Evolutionary conservation across 2,888 invertebrate genomes (phyloP), one percentile per base, ranked within the genome.

Genomic region (Cephus pygmeus): DNA sequence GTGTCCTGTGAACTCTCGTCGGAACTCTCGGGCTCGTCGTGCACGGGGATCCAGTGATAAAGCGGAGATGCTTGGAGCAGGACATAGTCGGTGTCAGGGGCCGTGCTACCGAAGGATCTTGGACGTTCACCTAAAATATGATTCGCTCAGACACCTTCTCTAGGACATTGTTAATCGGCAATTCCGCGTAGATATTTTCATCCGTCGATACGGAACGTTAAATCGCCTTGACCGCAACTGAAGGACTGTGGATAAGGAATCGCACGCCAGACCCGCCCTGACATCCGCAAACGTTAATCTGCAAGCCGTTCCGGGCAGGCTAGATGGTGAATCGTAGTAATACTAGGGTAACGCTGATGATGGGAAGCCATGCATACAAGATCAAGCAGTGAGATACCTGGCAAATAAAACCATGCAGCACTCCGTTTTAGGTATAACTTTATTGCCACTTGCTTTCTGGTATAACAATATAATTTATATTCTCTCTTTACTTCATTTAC

Each of bases 81-180:
- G 79, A 93, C 93, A 85, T 92, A 93, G 84, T 93, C 93, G 35
- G 93, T 93, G 83, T 93, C 93, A 75, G 91, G 92, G 75, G 87
- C 85, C 33, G 91, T 90, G 12, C 88, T 87, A 84, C 91, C 91
- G 86, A 90, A 89, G 31, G 92, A 92, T 78, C 92, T 90, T 75
- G 91, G 89, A 69, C 92, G 90, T 79, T 86, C 88, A 82, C 87
- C 88, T 88, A 81, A 34, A 86, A 87, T 81, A 78, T 69, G 83
- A 85, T 78, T 79, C 23, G 56, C 56, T 56, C 56, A 56, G 56
- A 23, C 23, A 56, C 23, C 56, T 56, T 56, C 23, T 2, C 23
- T 1, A 56, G 56, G 23, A 56, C 9, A 56, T 9, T 9, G 2
- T 23, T 56, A 56, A 56, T 23, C 40, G 6, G 6, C 15, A 2